phyloP scores from a whole-genome alignment of 2,888 invertebrate genomes.

The Lasioglossum leucozonium region DNA sequence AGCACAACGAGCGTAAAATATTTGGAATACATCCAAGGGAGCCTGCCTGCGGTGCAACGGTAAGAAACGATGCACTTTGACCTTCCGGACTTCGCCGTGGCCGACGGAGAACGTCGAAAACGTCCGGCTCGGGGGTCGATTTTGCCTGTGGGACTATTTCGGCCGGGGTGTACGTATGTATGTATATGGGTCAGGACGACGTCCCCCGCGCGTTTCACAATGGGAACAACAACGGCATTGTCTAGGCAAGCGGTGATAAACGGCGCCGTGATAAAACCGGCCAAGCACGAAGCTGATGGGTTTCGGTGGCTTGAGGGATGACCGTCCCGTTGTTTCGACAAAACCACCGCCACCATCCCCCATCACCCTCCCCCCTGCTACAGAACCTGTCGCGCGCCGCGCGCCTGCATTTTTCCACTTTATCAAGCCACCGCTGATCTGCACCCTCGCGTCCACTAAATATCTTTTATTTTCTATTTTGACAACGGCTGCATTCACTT shows the following conservation, averaged over 20 bases:
- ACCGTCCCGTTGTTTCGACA: conserved; percentile 69
- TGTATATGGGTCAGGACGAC: conserved; percentile 72
- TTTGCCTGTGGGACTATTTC: conserved; percentile 53
- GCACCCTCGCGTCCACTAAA: conserved; percentile 60
- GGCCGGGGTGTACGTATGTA: conserved; percentile 46
- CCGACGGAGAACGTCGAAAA: conserved; percentile 32
- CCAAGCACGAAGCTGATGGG: conserved; percentile 72
- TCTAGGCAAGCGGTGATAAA: conserved; percentile 80
- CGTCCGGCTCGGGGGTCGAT: conserved; percentile 44
- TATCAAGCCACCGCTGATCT: conserved; percentile 64
- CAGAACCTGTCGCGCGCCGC: conserved; percentile 26
- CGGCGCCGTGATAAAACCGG: conserved; percentile 79
- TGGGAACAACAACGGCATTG: conserved; percentile 76
- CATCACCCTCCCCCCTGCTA: neutral
- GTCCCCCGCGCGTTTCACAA: conserved; percentile 70
- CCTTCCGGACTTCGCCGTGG: conserved; percentile 24
- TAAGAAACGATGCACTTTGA: conserved; percentile 23
- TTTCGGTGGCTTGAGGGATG: conserved; percentile 76
- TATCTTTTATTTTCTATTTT: conserved; percentile 69
- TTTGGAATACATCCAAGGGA: neutral
- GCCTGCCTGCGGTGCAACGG: no score
- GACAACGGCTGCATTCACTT: conserved; percentile 61
- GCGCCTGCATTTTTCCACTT: conserved; percentile 70
- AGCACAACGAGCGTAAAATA: neutral
- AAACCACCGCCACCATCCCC: conserved; percentile 47